Evolutionary conservation across 2,113 vertebrate species (phyloP), one percentile per base, ranked within the genome.

Genomic region (Oreochromis aureus): DNA sequence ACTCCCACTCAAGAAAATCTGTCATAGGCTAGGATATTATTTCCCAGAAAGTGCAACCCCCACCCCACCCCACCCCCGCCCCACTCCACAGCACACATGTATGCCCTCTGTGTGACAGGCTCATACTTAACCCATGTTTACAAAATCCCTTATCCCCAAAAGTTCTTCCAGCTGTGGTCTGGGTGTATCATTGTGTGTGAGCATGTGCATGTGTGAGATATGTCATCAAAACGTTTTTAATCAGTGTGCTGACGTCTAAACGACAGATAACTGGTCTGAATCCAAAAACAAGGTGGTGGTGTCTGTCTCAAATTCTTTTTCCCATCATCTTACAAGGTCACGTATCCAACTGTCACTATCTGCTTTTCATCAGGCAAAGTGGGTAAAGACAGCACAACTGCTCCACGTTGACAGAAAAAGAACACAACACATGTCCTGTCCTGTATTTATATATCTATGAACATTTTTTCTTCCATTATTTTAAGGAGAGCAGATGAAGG

Each of bases 1-100:
- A 90, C 86, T 89, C 82, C 66, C 81, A 41, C n/a, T 4, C 58
- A n/a, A 89, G 61, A 94, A 95, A 96, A 96, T 95, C 95, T 96
- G 93, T 96, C 96, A 96, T 89, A 95, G 91, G 93, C 93, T 86
- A 39, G 89, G 92, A 95, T 95, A 95, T 93, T 94, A 91, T 95
- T 95, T 95, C 91, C 86, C 89, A 92, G 89, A 89, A 44, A 89
- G 87, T 24, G 24, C 24, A 24, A 24, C 24, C 24, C 24, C 24
- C 24, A 24, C 24, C 24, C 24, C 24, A 24, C 24, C 24, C 80
- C 73, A 22, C 83, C 91, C 82, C 53, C 24, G 10, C 79, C 32
- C 56, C 6, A 66, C 44, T 36, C 63, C 56, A 86, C 51, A 66
- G 19, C 53, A 81, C 86, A 41, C 27, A 63, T 86, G 41, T 18